Percentiles rank a stretch among this genome's conserved stretches.
Evolutionary conservation across 2,797 vertebrate species (phyloP).

Genomic region (Pangasius mekongensis): DNA sequence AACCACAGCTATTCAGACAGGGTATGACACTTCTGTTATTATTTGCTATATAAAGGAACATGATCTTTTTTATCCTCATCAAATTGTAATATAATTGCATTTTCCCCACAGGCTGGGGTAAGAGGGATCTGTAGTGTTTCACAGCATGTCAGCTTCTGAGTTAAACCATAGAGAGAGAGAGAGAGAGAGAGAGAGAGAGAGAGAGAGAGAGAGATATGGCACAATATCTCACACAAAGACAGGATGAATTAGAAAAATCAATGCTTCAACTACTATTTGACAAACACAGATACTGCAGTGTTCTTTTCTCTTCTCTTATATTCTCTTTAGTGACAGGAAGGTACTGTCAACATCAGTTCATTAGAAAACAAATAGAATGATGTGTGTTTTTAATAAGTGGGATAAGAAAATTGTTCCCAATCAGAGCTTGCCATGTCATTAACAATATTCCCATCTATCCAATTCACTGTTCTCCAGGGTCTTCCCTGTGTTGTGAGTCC

Average conservation of each 20-base stretch:
- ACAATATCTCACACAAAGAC: constrained; percentile 53
- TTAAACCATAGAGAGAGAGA: constrained; percentile 54
- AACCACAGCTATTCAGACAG: constrained; percentile 64
- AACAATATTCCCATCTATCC: constrained; percentile 42
- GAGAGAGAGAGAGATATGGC: constrained; percentile 43
- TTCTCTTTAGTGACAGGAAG: constrained; percentile 43
- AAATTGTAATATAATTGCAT: constrained; percentile 70
- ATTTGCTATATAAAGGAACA: constrained; percentile 68
- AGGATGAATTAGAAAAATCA: constrained; percentile 60
- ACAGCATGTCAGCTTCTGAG: constrained; percentile 56
- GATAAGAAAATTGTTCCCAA: constrained; percentile 4
- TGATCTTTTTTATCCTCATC: constrained; percentile 56
- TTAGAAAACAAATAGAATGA: constrained; percentile 57
- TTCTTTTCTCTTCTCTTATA: constrained; percentile 33
- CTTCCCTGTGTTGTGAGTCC: neutral
- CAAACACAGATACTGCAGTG: constrained; percentile 47
- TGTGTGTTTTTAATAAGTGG: constrained; percentile 23
- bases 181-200: constrained; percentile 41
- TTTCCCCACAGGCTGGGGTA: constrained; percentile 60
- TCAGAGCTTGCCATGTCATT: constrained; percentile 18
- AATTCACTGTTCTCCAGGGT: constrained; percentile 7
- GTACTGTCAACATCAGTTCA: constrained; percentile 50
- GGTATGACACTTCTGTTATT: constrained; percentile 72
- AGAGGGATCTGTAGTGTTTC: constrained; percentile 65
- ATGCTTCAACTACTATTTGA: constrained; percentile 56